Evolutionary conservation across 2,113 vertebrate species (phyloP).

Genomic region (Cyanocitta stelleri): DNA sequence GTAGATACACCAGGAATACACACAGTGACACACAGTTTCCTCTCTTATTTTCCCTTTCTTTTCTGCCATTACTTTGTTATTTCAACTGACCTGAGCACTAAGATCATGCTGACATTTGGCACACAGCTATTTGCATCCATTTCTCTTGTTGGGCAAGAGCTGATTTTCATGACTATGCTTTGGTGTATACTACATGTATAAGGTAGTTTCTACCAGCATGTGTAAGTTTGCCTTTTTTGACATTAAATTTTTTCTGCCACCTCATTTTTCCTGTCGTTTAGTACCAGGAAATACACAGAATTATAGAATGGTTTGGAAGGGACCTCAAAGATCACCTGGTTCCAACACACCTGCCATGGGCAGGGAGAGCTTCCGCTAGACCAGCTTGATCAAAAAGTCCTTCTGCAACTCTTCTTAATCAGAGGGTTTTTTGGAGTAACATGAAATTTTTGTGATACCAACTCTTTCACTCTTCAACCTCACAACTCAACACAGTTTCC

Average conservation of each 20-base stretch:
- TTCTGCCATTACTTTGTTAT: background rate
- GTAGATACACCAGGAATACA: background rate
- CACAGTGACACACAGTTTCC: background rate
- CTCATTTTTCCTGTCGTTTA: background rate
- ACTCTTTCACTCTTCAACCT: background rate
- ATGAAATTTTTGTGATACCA: background rate
- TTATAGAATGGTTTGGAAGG: background rate
- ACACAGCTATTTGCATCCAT: background rate
- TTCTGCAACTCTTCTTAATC: background rate
- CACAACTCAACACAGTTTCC: background rate
- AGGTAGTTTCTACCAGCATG: background rate
- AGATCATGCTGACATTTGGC: background rate
- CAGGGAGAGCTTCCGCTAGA: background rate
- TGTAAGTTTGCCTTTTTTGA: background rate
- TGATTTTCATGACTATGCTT: background rate
- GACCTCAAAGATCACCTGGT: background rate
- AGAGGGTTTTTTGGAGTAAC: accelerated
- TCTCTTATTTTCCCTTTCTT: background rate
- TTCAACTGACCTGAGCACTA: background rate
- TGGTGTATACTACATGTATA: background rate
- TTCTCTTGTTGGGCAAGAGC: background rate
- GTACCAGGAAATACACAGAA: background rate
- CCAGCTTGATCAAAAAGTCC: background rate
- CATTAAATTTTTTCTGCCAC: background rate
- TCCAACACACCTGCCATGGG: background rate